phyloP scores from a whole-genome alignment of 2,888 invertebrate genomes.

The Stomorhina lunata region DNA sequence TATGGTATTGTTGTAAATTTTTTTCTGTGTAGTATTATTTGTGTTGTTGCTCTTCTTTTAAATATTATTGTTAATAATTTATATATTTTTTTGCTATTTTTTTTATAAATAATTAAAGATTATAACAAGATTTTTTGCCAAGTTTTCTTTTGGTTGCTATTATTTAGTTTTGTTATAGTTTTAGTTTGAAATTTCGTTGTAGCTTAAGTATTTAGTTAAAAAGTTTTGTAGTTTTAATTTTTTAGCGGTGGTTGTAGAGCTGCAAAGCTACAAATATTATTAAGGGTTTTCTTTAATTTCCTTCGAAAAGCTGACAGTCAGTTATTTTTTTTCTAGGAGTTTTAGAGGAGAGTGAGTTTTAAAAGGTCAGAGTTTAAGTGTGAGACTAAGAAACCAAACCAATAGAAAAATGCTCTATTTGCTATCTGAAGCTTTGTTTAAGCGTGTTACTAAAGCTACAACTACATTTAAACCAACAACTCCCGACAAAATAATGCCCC shows the following conservation, averaged over 20 bases:
- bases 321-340: too few species aligned
- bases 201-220: constrained; percentile 33
- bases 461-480: constrained; percentile 59
- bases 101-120: constrained; percentile 25
- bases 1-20: constrained; percentile 27
- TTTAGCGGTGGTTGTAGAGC: constrained; percentile 38
- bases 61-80: constrained; percentile 5
- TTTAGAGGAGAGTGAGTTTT: background rate
- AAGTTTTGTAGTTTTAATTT: background rate
- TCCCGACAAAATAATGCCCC: background rate
- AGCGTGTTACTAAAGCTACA: constrained; percentile 34
- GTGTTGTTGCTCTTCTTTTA: background rate
- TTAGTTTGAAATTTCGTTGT: constrained; percentile 29
- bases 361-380: background rate
- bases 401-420: constrained; percentile 44
- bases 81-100: background rate
- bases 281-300: too few species aligned
- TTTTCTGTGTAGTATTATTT: constrained; percentile 6
- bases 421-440: constrained; percentile 59
- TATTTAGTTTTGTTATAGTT: constrained; percentile 10
- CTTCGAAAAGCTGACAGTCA: background rate
- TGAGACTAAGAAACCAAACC: constrained; percentile 14
- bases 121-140: constrained; percentile 10
- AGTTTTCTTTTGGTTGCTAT: background rate
- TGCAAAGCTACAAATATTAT: constrained; percentile 34